phyloP scores from a whole-genome alignment of 2,797 vertebrate genomes.

The Megaceryle alcyon region DNA sequence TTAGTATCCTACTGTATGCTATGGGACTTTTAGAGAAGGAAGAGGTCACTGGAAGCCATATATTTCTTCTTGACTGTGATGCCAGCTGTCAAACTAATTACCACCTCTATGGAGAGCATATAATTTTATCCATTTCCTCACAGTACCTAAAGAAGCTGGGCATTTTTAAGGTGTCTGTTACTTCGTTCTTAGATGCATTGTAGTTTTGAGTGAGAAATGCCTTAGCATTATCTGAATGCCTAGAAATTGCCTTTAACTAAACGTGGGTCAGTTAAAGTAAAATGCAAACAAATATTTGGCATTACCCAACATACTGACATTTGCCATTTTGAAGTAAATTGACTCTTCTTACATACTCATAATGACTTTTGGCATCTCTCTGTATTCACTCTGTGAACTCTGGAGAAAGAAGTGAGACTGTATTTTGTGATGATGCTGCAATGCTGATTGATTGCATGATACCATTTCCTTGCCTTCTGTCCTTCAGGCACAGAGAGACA shows the following conservation, averaged over 20 bases:
- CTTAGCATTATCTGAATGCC: not conserved
- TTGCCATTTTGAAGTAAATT: not conserved
- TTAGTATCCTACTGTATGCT: not conserved
- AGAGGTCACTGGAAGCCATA: not conserved
- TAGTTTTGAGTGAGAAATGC: not conserved
- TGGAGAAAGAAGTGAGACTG: not conserved
- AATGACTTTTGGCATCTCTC: not conserved
- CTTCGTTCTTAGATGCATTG: not conserved
- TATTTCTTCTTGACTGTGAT: not conserved
- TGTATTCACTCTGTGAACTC: not conserved
- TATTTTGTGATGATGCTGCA: not conserved
- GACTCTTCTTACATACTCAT: not conserved
- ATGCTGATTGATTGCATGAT: not conserved
- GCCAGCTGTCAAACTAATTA: not conserved
- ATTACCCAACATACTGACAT: not conserved
- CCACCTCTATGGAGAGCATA: not conserved
- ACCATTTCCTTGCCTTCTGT: not conserved
- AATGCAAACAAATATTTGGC: not conserved
- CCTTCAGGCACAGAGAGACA: constrained; percentile 91
- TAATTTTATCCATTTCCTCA: not conserved
- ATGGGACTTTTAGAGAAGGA: not conserved
- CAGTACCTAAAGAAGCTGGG: not conserved
- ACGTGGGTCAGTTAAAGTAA: not conserved
- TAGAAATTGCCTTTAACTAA: not conserved
- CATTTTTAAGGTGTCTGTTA: not conserved